phyloP scores from a whole-genome alignment of 2,797 vertebrate genomes.

The Acropternis orthonyx region DNA sequence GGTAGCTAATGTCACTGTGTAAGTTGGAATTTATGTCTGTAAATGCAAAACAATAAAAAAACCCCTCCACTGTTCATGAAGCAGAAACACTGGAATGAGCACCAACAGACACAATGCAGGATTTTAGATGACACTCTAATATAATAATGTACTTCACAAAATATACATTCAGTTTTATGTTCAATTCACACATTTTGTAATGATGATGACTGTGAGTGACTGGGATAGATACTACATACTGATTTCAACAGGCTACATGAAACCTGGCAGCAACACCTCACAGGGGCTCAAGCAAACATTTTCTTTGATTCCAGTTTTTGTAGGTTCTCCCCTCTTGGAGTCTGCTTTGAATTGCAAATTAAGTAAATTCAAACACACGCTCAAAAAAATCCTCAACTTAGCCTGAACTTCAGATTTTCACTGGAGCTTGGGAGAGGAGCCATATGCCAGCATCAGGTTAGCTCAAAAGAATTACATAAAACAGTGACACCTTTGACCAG shows the following conservation, averaged over 20 bases:
- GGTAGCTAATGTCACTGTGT: constrained; percentile 4
- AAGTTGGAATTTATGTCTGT: constrained; percentile 19
- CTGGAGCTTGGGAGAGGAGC: not conserved
- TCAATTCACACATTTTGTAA: constrained; percentile 26
- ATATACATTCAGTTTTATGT: constrained; percentile 21
- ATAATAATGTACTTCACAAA: constrained; percentile 43
- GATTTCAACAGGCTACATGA: constrained; percentile 1
- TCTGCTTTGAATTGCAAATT: constrained; percentile 40
- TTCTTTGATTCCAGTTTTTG: constrained; percentile 19
- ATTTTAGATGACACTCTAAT: constrained; percentile 37
- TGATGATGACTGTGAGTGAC: not conserved
- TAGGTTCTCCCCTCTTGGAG: not conserved
- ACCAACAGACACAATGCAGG: constrained; percentile 7
- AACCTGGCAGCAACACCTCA: not conserved
- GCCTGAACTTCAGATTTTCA: not conserved
- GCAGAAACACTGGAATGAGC: not conserved
- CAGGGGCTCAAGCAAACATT: not conserved
- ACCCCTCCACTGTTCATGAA: not conserved
- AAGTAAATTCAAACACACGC: not conserved
- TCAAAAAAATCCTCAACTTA: not conserved
- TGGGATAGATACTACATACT: not conserved
- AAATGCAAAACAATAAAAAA: constrained; percentile 34
- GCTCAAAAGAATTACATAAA: not conserved
- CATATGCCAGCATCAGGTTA: not conserved
- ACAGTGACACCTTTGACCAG: constrained; percentile 9